Conservation (phyloP, 2,113 vertebrate species). For the Nycticorax nycticorax region DNA sequence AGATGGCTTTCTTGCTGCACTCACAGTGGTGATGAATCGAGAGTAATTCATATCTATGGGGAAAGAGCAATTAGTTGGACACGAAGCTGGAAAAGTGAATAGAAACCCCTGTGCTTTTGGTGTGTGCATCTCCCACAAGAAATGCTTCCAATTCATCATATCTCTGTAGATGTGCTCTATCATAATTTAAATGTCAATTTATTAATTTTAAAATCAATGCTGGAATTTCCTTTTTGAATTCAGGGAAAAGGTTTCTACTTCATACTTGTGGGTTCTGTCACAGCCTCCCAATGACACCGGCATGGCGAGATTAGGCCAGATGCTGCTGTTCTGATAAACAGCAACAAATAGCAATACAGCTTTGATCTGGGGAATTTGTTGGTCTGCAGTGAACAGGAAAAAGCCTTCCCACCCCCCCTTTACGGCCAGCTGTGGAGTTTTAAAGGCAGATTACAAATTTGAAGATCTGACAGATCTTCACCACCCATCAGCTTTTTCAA, state of each 20-base stretch:
- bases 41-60: constrained; percentile 87
- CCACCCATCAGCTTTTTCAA: background rate
- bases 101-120: background rate
- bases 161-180: background rate
- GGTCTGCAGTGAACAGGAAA: background rate
- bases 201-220: background rate
- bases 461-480: background rate
- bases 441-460: background rate
- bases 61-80: background rate
- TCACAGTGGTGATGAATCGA: constrained; percentile 86
- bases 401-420: background rate
- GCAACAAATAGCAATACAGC: background rate
- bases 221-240: background rate
- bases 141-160: background rate
- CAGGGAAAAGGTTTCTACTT: background rate
- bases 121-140: background rate
- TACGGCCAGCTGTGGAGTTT: background rate
- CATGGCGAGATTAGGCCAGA: background rate
- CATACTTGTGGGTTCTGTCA: background rate
- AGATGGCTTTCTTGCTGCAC: constrained; percentile 83
- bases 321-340: background rate
- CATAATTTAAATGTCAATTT: background rate
- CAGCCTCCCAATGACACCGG: background rate
- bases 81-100: background rate
- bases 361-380: background rate